Percentiles rank a stretch among this genome's conserved stretches.
These are phyloP conservation scores for Spizella passerina DNA, from an alignment of 2,797 vertebrate genomes.

Conservation along the genomic window DNA sequence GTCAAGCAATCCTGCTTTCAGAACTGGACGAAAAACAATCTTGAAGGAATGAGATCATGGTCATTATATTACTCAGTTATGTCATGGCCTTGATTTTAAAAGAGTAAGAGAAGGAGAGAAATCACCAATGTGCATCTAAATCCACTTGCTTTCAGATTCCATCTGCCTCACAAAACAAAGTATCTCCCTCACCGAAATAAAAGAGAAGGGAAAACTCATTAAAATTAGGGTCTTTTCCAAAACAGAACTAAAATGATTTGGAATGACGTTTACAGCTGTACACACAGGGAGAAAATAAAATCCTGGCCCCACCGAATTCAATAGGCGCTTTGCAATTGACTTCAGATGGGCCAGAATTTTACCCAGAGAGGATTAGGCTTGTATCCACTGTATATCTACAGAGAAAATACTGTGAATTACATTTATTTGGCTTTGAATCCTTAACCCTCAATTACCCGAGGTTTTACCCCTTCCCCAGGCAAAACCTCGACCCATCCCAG, in stretches of 20 bases:
- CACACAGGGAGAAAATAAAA: constrained; percentile 57
- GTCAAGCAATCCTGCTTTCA: constrained; percentile 53
- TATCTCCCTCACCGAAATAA: constrained; percentile 39
- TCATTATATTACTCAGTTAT: constrained; percentile 63
- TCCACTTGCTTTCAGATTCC: constrained; percentile 33
- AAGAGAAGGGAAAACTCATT: constrained; percentile 24
- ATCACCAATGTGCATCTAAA: neutral
- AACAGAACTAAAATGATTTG: constrained; percentile 37
- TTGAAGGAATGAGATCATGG: constrained; percentile 72
- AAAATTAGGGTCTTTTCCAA: constrained; percentile 13
- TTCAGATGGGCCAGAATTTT: constrained; percentile 64
- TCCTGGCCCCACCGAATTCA: constrained; percentile 60
- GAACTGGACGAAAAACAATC: constrained; percentile 64
- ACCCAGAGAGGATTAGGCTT: constrained; percentile 45
- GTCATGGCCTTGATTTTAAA: constrained; percentile 68
- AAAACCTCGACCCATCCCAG: neutral
- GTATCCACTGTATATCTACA: constrained; percentile 26
- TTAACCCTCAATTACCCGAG: constrained; percentile 26
- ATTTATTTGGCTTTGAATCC: constrained; percentile 4
- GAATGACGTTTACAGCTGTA: constrained; percentile 8
- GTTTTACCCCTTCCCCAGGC: neutral
- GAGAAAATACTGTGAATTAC: constrained; percentile 37
- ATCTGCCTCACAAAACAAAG: constrained; percentile 53
- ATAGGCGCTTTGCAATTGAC: constrained; percentile 63
- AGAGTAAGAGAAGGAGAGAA: constrained; percentile 29